These are phyloP conservation scores for Pavo muticus DNA, from an alignment of 2,113 vertebrate genomes.

Conservation along the genomic window DNA sequence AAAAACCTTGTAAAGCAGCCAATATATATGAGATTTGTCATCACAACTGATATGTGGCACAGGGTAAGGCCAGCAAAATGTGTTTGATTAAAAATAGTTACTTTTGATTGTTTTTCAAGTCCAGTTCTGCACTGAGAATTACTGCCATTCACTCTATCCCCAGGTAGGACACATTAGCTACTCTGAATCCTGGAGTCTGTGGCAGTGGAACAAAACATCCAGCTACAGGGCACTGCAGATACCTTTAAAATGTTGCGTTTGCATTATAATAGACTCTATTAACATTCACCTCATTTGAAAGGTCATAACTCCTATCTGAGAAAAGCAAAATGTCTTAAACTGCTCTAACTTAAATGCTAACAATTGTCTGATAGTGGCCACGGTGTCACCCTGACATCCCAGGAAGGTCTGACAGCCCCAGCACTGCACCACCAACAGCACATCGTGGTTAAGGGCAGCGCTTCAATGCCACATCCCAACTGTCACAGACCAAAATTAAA, in stretches of 20 bases:
- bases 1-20: not conserved
- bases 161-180: not conserved
- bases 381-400: not conserved
- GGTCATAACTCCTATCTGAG: not conserved
- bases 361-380: not conserved
- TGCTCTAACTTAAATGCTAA: not conserved
- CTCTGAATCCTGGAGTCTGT: not conserved
- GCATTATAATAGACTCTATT: not conserved
- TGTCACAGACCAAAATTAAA: not conserved
- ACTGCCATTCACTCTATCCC: not conserved
- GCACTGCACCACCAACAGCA: fast-evolving
- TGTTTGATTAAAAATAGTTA: not conserved
- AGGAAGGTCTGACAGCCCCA: not conserved
- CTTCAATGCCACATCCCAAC: not conserved
- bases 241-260: not conserved
- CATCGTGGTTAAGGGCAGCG: not conserved
- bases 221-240: not conserved
- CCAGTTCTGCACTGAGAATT: not conserved
- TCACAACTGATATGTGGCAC: not conserved
- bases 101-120: not conserved
- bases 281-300: not conserved
- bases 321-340: not conserved
- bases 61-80: not conserved
- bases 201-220: not conserved
- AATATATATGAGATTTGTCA: not conserved